A percentile compares a stretch with the other conserved stretches of the same genome.
phyloP scores from a whole-genome alignment of 2,888 invertebrate genomes.

The Globia sparganii region DNA sequence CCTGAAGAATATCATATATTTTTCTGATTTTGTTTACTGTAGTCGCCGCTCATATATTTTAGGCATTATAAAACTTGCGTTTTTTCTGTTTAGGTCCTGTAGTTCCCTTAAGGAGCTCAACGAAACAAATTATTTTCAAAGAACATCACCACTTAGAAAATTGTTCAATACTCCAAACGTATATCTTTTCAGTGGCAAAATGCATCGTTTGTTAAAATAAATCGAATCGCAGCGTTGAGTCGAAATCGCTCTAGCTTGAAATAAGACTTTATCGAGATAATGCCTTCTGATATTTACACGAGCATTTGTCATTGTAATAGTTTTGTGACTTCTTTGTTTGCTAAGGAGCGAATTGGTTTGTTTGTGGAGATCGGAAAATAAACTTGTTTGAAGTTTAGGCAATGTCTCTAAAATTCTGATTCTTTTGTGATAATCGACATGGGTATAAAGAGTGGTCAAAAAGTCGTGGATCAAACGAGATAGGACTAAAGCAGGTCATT shows the following conservation, averaged over 20 bases:
- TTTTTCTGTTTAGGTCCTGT: too few relatives aligned
- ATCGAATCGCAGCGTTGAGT: conserved; percentile 28
- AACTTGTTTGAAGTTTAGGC: background rate
- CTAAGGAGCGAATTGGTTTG: background rate
- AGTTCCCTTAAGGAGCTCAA: too few relatives aligned
- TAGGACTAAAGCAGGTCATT: too few relatives aligned
- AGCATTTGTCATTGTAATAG: conserved; percentile 37
- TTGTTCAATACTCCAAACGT: background rate
- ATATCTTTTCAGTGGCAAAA: background rate
- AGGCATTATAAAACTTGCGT: too few relatives aligned
- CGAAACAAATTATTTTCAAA: background rate
- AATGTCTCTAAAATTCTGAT: background rate
- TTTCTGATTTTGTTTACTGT: too few relatives aligned
- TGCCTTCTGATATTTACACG: conserved; percentile 32
- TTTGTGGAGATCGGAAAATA: background rate
- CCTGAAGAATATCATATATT: too few relatives aligned
- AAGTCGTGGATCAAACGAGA: too few relatives aligned
- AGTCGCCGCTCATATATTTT: too few relatives aligned
- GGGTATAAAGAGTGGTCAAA: too few relatives aligned
- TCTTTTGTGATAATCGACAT: background rate
- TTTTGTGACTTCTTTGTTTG: conserved; percentile 14
- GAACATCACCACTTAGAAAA: background rate
- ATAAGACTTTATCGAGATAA: conserved; percentile 46
- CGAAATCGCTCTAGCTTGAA: conserved; percentile 35
- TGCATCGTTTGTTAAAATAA: conserved; percentile 50